Conservation (phyloP, 2,888 invertebrate species). For the Pheosia tremula region DNA sequence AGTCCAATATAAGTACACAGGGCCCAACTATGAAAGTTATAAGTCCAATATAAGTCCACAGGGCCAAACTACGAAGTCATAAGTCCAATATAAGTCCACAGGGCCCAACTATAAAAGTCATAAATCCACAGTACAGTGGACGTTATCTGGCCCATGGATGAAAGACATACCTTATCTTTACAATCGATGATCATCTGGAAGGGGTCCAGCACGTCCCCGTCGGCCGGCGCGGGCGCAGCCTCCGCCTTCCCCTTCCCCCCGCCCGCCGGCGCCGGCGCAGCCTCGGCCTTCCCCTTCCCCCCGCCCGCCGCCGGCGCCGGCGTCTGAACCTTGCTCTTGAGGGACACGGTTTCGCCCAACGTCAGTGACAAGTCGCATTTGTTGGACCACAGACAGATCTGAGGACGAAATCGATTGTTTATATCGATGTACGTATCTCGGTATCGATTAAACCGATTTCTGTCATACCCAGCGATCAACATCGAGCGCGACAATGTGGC, state of each 20-base stretch:
- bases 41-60: no score
- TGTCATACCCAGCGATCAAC: no score
- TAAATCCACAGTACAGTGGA: no score
- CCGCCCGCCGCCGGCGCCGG: not conserved
- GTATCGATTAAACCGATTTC: no score
- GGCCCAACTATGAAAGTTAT: no score
- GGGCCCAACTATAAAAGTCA: no score
- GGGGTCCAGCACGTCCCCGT: slow-evolving; percentile 47
- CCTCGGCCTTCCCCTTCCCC: slow-evolving; percentile 78
- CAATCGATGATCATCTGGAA: slow-evolving; percentile 64
- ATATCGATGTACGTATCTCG: no score
- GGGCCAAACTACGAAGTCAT: no score
- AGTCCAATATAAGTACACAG: no score
- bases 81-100: no score
- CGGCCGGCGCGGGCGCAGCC: slow-evolving; percentile 65
- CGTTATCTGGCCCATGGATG: no score
- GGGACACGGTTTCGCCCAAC: slow-evolving; percentile 85
- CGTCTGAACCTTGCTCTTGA: slow-evolving; percentile 57
- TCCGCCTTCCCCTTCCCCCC: slow-evolving; percentile 75
- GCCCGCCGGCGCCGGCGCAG: slow-evolving; percentile 47
- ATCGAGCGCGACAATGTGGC: no score
- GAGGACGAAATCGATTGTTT: slow-evolving; percentile 30
- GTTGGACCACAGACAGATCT: slow-evolving; percentile 97
- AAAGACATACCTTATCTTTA: slow-evolving; percentile 58
- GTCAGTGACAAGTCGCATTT: slow-evolving; percentile 96